These are phyloP conservation scores for Melospiza melodia DNA, from an alignment of 2,113 vertebrate species.

Conservation along the genomic window DNA sequence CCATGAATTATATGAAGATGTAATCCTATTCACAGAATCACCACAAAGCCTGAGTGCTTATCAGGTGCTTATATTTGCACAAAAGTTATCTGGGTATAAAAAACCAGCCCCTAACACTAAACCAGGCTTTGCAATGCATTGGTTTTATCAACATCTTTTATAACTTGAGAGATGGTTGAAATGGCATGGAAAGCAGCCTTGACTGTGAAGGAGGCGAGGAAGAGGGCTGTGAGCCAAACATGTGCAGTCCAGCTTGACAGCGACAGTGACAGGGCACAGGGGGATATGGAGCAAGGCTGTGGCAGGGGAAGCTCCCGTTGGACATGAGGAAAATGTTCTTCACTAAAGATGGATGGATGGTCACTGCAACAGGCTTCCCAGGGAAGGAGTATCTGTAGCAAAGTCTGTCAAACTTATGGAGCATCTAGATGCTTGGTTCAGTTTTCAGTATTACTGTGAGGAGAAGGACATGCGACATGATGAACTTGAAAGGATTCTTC, in stretches of 20 bases:
- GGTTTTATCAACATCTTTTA: background rate
- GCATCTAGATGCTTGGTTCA: fast-evolving
- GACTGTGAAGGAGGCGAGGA: background rate
- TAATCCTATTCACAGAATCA: background rate
- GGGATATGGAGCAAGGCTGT: background rate
- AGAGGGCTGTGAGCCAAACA: background rate
- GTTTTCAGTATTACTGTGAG: background rate
- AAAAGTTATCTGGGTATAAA: background rate
- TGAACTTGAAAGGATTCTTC: background rate
- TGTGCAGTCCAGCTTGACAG: background rate
- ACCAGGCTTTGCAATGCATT: background rate
- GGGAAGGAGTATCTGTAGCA: background rate
- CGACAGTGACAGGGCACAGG: fast-evolving
- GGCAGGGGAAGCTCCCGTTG: background rate
- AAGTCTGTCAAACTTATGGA: background rate
- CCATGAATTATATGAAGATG: background rate
- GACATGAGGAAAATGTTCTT: background rate
- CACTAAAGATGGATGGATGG: fast-evolving
- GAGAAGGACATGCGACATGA: fast-evolving
- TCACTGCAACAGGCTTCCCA: background rate
- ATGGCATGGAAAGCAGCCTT: background rate
- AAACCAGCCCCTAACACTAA: background rate
- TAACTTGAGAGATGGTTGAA: background rate
- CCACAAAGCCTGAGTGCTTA: background rate
- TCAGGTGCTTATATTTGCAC: background rate